Percentiles rank a stretch among this genome's conserved stretches.
Evolutionary conservation across 2,113 vertebrate genomes (phyloP).

Genomic region (Hiodon tergisus): DNA sequence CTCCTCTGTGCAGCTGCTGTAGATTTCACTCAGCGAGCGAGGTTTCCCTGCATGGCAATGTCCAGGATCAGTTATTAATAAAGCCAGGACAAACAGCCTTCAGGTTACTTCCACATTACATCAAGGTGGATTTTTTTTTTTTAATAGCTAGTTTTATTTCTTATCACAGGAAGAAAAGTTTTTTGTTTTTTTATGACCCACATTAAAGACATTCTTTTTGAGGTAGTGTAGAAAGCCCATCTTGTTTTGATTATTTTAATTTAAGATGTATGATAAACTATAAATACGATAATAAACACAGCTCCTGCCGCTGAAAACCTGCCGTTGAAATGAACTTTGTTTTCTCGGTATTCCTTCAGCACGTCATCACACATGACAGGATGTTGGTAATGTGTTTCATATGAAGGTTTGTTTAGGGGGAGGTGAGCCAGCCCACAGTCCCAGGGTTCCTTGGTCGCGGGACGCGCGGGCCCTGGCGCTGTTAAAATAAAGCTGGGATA

Average conservation of each 20-base stretch:
- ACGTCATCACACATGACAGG: no score
- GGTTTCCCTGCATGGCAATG: conserved; percentile 42
- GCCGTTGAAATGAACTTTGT: background rate
- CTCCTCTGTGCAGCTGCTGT: conserved; percentile 52
- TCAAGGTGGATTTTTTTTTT: conserved; percentile 2
- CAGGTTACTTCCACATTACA: conserved; percentile 43
- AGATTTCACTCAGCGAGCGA: conserved; percentile 52
- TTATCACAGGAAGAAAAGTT: conserved; percentile 33
- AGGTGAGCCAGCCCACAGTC: background rate
- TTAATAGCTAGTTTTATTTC: conserved; percentile 23
- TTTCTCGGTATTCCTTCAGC: background rate
- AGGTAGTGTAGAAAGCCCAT: conserved; percentile 11
- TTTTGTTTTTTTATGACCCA: conserved; percentile 20
- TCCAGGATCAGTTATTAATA: conserved; percentile 55
- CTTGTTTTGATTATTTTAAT: conserved; percentile 18
- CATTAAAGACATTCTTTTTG: conserved; percentile 38
- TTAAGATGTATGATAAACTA: conserved; percentile 26
- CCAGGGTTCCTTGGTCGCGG: background rate
- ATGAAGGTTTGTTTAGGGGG: no score
- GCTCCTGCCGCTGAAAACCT: background rate
- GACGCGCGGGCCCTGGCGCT: no score
- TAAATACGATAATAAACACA: background rate
- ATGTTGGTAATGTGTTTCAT: no score
- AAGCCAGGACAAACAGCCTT: conserved; percentile 40
- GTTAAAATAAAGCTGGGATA: no score